Base-by-base conservation (phyloP, 2,113 vertebrate species). In the Prochilodus magdalenae region DNA sequence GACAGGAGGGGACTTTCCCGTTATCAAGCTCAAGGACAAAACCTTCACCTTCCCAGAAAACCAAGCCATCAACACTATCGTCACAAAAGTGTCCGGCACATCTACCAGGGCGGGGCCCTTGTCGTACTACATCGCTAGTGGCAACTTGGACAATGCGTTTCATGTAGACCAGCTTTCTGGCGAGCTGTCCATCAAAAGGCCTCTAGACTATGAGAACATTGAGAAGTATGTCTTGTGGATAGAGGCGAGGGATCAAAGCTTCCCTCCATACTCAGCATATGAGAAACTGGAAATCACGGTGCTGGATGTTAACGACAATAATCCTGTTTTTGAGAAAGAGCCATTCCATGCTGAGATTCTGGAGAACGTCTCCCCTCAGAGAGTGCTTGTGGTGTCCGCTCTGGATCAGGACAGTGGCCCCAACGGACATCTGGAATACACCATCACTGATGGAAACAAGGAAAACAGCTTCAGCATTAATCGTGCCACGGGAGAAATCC, bases 221-320 rank as follows among this genome's bases (percentile, higher is more conserved):
- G 96, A 97, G 86, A 96, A 97, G 70, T 99, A 97, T 0, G 92
- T 98, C 24, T 88, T 99, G 0, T 99, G 97, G 98, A 91, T 99
- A 1, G 98, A 99, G 83, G 98, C 96, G 78, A 93, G 98, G 82
- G 98, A 99, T 81, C 97, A 84, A 0, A 98, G 98, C 18, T 99
- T 99, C 77, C 98, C 98, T 15, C 98, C 98, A 0, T 99, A 98
- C 84, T 99, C 98, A 13, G 95, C 98, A 0, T 99, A 99, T 47
- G 96, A 96, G 80, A 97, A 95, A 86, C 73, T 99, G 60, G 97
- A 98, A 88, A 86, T 99, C 5, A 93, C 90, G 0, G 93, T 99
- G 44, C 63, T 97, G 66, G 98, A 99, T 0, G 94, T 99, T 81
- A 99, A 99, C 0, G 98, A 99, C 83, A 99, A 99, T 0, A 87